phyloP scores from a whole-genome alignment of 2,888 invertebrate species.

The Gastracanthus pulcherrimus region DNA sequence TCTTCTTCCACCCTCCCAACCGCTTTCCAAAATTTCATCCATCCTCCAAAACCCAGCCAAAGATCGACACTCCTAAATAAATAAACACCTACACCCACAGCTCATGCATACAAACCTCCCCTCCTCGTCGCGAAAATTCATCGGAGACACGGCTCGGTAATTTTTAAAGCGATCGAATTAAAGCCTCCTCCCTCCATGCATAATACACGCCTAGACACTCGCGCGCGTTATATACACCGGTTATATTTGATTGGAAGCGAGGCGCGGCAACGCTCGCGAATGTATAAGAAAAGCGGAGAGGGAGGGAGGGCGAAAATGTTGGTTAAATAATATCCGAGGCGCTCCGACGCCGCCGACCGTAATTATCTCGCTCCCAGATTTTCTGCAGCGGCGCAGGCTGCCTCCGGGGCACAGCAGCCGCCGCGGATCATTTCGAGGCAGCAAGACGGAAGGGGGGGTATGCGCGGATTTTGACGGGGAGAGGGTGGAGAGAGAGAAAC shows the following conservation, averaged over 20 bases:
- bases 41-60: neutral
- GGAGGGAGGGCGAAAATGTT: slow-evolving; percentile 66
- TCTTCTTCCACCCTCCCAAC: too few species aligned
- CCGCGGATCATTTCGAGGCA: slow-evolving; percentile 16
- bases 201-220: slow-evolving; percentile 39
- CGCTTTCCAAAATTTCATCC: too few species aligned
- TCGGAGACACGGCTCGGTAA: slow-evolving; percentile 43
- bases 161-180: slow-evolving; percentile 57
- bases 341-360: slow-evolving; percentile 69
- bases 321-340: slow-evolving; percentile 73
- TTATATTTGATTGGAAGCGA: slow-evolving; percentile 72
- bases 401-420: slow-evolving; percentile 23
- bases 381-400: slow-evolving; percentile 65
- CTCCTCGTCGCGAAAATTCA: slow-evolving; percentile 57
- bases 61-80: slow-evolving; percentile 19
- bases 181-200: slow-evolving; percentile 24
- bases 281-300: slow-evolving; percentile 12
- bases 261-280: neutral
- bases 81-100: neutral
- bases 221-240: slow-evolving; percentile 63
- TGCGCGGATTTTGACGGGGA: slow-evolving; percentile 19
- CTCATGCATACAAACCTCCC: neutral
- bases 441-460: neutral
- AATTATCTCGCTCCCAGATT: slow-evolving; percentile 76
- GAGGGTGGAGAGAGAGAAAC: neutral